Evolutionary conservation across 2,113 vertebrate species (phyloP).

Genomic region (Pao palembangensis): DNA sequence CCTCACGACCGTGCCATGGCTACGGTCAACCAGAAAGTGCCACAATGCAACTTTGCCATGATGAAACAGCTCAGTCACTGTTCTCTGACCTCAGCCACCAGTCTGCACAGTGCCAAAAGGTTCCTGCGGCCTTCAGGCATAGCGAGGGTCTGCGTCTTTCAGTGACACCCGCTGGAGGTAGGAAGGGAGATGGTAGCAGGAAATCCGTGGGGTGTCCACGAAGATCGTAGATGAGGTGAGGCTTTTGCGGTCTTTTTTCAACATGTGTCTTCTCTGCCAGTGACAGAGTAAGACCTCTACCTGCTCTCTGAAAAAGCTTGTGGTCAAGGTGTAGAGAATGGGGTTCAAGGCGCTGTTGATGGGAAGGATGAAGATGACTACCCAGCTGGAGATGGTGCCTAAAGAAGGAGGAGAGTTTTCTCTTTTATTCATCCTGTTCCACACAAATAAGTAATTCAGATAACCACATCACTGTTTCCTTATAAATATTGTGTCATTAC

Average conservation of each 20-base stretch:
- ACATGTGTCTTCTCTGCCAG: slow-evolving; percentile 63
- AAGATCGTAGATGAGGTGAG: slow-evolving; percentile 68
- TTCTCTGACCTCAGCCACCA: neutral
- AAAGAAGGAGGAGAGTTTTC: slow-evolving; percentile 22
- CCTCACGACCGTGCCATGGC: too few relatives aligned
- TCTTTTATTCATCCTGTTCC: neutral
- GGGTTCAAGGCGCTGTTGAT: slow-evolving; percentile 83
- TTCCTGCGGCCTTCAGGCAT: slow-evolving; percentile 45
- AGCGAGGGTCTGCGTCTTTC: slow-evolving; percentile 55
- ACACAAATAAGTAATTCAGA: neutral
- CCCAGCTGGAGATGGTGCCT: slow-evolving; percentile 79
- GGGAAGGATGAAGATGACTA: slow-evolving; percentile 80
- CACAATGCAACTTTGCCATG: too few relatives aligned
- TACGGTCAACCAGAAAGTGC: too few relatives aligned
- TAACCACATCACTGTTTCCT: too few relatives aligned
- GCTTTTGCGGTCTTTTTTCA: slow-evolving; percentile 71
- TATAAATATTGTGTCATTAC: too few relatives aligned
- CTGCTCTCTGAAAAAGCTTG: slow-evolving; percentile 82
- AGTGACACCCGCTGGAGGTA: slow-evolving; percentile 64
- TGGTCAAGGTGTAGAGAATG: slow-evolving; percentile 80
- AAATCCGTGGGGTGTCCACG: slow-evolving; percentile 49
- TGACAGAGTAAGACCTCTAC: slow-evolving; percentile 75
- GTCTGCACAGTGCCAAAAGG: neutral
- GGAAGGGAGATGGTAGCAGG: slow-evolving; percentile 49
- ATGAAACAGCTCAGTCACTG: neutral